Evolutionary conservation across 1,140 invertebrate genomes (phyloP).

Genomic region (Drosophila obscura): DNA sequence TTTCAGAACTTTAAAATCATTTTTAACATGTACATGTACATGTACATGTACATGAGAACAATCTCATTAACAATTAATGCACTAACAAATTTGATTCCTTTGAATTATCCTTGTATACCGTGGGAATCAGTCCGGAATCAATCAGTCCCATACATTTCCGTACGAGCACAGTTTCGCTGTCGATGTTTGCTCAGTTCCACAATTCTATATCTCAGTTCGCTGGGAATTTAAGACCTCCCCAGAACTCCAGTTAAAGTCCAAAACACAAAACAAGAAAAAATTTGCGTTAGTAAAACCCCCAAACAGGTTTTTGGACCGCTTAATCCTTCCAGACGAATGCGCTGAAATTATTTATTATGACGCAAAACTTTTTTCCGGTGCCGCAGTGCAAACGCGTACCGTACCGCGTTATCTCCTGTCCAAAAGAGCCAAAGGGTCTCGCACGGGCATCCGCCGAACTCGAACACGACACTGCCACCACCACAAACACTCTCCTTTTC

Average conservation of each 20-base stretch:
- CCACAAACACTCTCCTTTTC: background rate
- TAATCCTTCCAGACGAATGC: slow-evolving; percentile 81
- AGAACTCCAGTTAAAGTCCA: background rate
- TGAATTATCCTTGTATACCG: no score
- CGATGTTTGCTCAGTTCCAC: no score
- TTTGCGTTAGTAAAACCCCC: slow-evolving; percentile 23
- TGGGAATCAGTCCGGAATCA: no score
- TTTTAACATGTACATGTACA: no score
- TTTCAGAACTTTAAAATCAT: background rate
- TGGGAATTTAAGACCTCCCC: no score
- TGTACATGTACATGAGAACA: no score
- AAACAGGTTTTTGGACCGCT: slow-evolving; percentile 41
- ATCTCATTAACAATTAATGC: background rate
- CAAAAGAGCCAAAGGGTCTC: slow-evolving; percentile 55
- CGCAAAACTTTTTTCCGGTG: slow-evolving; percentile 72
- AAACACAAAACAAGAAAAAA: slow-evolving; percentile 4
- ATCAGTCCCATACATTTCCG: no score
- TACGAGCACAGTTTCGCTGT: no score
- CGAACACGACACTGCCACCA: slow-evolving; percentile 23
- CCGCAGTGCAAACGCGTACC: slow-evolving; percentile 45
- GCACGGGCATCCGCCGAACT: slow-evolving; percentile 33
- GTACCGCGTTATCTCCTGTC: slow-evolving; percentile 41
- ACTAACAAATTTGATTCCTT: no score
- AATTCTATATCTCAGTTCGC: no score
- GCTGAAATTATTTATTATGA: slow-evolving; percentile 80